A percentile compares a stretch with the other conserved stretches of the same genome.
These are phyloP conservation scores for Hyla sarda DNA, from an alignment of 2,113 vertebrate genomes.

Conservation along the genomic window DNA sequence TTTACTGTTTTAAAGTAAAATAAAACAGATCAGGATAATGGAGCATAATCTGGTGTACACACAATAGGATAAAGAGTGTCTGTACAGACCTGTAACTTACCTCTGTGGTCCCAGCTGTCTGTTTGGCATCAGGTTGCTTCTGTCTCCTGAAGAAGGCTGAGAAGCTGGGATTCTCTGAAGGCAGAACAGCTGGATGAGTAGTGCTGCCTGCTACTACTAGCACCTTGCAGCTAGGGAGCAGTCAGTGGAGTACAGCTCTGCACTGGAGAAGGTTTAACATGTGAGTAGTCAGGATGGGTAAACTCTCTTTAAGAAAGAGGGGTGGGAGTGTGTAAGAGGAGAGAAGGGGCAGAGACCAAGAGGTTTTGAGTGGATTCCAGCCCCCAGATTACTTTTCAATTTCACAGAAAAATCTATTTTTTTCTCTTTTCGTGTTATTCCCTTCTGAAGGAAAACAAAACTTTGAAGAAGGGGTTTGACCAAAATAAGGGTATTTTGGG, in stretches of 20 bases:
- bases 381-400: conserved; percentile 58
- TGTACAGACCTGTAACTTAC: background rate
- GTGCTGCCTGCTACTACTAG: conserved; percentile 8
- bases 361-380: conserved; percentile 58
- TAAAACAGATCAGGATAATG: background rate
- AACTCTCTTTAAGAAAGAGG: conserved; percentile 60
- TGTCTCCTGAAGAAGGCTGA: conserved; percentile 2
- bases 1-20: background rate
- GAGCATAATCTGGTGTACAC: background rate
- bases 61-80: background rate
- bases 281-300: conserved; percentile 58
- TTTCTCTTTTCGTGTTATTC: conserved; percentile 44
- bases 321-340: conserved; percentile 54
- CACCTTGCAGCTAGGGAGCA: conserved; percentile 52
- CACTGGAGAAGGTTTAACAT: conserved; percentile 58
- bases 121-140: conserved; percentile 27
- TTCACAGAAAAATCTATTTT: conserved; percentile 42
- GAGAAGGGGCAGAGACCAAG: conserved; percentile 50
- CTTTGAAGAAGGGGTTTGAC: conserved; percentile 2
- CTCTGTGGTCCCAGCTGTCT: conserved; percentile 11
- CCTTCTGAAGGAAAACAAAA: conserved; percentile 24
- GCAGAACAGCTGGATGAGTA: conserved; percentile 17
- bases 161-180: background rate
- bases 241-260: conserved; percentile 46
- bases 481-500: background rate